Evolutionary conservation across 2,113 vertebrate genomes (phyloP), one percentile per base, ranked within the genome.

Genomic region (Puma concolor): DNA sequence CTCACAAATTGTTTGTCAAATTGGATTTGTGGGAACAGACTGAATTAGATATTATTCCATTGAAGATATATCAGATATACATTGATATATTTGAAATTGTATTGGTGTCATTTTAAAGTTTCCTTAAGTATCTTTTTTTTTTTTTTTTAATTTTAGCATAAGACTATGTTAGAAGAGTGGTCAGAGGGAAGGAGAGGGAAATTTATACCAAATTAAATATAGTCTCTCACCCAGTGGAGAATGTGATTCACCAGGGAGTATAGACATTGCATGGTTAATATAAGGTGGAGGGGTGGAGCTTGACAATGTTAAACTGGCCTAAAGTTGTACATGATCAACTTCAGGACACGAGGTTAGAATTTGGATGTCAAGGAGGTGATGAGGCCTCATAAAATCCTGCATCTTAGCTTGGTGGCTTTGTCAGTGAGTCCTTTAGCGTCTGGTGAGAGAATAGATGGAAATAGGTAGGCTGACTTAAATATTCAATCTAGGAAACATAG

Each of bases 1-100:
- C 21, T 88, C 60, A 83, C 63, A 93, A 93, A 93, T 77, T 57
- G 76, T 96, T 95, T 71, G 54, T 92, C 89, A 93, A 44, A 96
- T 77, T 94, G 71, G 14, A 88, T 96, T 93, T 94, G 48, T 83
- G 29, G 63, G 14, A 93, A 93, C 7, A 82, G 48, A 77, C 13
- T 76, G 15, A 82, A 50, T 85, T 79, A 88, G 50, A 66, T 66
- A 85, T n/a, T 74, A 95, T 72, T 95, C 71, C 48, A 48, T 41
- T 93, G 52, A 81, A 95, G 57, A 44, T 82, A 23, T n/a, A 17
- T 91, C 72, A 81, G 23, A 74, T 36, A 50, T 67, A n/a, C 4
- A 57, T 2, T 25, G 29, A 74, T 50, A 44, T 71, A 64, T 64
- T 48, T 81, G 84, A 76, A 41, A 48, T 44, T 44, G 36, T 13